Base-by-base conservation (phyloP, 2,113 vertebrate genomes). In the Dryoscopus gambensis region DNA sequence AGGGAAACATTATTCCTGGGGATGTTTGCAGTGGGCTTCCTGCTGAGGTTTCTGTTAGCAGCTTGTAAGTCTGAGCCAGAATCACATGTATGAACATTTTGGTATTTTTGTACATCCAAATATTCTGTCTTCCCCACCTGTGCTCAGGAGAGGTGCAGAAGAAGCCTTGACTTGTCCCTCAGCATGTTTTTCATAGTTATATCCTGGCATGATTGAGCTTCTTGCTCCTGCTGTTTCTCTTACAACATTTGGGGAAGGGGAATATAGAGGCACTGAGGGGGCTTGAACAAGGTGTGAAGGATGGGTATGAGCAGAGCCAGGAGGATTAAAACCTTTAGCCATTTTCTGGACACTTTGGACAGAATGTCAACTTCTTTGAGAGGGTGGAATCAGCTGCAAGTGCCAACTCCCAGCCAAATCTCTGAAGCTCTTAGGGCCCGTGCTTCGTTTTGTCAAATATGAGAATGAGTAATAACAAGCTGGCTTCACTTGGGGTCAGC, bases 381-480 rank as follows among this genome's bases (percentile, higher is more conserved):
- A n/a, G 18, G 9, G 10, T 50, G 6, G n/a, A 87, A 40, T 50
- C 52, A 59, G 6, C 17, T 63, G 35, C 49, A 73, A 64, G 20
- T 12, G 23, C 27, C 82, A 77, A 21, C 6, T 70, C 18, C 25
- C 42, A 57, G 39, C 28, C 69, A 69, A 76, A 69, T 13, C 15
- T 85, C 44, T 40, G 7, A 13, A 57, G 24, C 19, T 64, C 30
- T 40, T 30, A 9, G 13, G 14, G 52, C 21, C 39, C 17, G 20
- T 37, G 53, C 5, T 37, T 67, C 1, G 0, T 78, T 89, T 24
- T 22, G 7, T 46, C 1, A 0, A 19, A 1, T 7, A 5, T 30
- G 44, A 73, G 50, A 68, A 24, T 6, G 21, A 63, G 50, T 3
- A 2, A 7, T 47, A 15, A 35, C 37, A 77, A 35, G 49, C 25